Base-by-base conservation (phyloP, 2,797 vertebrate genomes). In the Threskiornis aethiopicus region DNA sequence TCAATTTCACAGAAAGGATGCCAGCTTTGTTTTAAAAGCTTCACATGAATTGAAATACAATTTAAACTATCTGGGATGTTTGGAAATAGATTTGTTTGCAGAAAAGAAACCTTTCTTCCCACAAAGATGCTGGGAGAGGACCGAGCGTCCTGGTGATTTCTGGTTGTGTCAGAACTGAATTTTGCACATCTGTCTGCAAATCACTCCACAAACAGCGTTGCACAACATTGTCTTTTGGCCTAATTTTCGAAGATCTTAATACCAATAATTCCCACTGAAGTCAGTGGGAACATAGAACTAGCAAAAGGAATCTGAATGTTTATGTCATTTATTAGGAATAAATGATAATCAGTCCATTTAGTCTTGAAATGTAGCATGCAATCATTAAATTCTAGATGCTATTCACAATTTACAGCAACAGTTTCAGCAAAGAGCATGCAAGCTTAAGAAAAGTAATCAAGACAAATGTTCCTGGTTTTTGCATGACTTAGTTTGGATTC, bases 371-470 rank as follows among this genome's bases (percentile, higher is more conserved):
- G 39, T 58, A 87, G 35, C 57, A 83, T 64, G 41, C 54, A 90
- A 84, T 22, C 24, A 29, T 66, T 49, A 37, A 87, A 91, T 83
- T 93, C 76, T 77, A 86, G 65, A 81, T 66, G 28, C 28, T 75
- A 61, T 69, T 95, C 86, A 82, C 49, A 90, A 88, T 82, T 84
- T 86, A 66, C 73, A 81, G 76, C 64, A 95, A 89, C n/a, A 78
- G 35, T 82, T 93, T 73, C 70, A 93, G 64, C 61, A 93, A 35
- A 73, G n/a, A 88, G 29, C n/a, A 65, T 54, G 65, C 62, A 92
- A 92, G 41, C 31, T 87, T 22, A 94, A 87, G 75, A 88, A 88
- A 89, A 73, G 57, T 41, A 80, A 65, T 29, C 16, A 58, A 88
- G 72, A 73, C 16, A 87, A 79, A 75, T 39, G 59, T 61, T 93